phyloP scores from a whole-genome alignment of 2,888 invertebrate species.

The Psococerastis gibbosa region DNA sequence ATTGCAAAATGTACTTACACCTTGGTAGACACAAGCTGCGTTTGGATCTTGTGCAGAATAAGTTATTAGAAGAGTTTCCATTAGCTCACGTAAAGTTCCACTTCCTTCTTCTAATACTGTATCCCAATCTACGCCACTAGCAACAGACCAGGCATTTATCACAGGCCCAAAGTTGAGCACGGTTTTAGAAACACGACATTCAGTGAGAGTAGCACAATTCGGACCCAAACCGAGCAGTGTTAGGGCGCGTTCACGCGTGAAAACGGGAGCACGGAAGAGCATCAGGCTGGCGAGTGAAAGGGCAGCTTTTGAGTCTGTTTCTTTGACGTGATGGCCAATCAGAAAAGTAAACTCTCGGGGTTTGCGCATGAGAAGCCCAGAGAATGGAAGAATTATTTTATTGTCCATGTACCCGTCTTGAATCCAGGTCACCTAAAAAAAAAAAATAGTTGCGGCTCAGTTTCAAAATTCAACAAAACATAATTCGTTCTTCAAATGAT shows the following conservation, averaged over 20 bases:
- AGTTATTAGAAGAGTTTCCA: constrained; percentile 38
- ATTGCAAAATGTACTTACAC: background rate
- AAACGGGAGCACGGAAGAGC: constrained; percentile 36
- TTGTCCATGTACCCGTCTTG: constrained; percentile 38
- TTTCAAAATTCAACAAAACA: too few species aligned
- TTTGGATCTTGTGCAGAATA: constrained; percentile 44
- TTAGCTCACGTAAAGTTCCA: constrained; percentile 32
- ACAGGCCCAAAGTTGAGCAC: constrained; percentile 30
- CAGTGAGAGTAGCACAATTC: constrained; percentile 29
- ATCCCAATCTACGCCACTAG: constrained; percentile 39
- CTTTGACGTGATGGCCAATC: constrained; percentile 25
- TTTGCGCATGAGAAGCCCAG: constrained; percentile 39
- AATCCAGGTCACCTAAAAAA: constrained; percentile 30
- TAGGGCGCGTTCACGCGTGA: constrained; percentile 31
- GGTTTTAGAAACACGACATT: constrained; percentile 28
- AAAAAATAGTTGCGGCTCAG: too few species aligned
- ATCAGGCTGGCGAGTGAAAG: constrained; percentile 33
- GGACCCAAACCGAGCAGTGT: constrained; percentile 35
- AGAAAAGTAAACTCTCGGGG: constrained; percentile 34
- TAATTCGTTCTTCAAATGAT: too few species aligned
- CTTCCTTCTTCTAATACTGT: constrained; percentile 30
- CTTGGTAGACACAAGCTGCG: constrained; percentile 28
- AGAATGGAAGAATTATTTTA: constrained; percentile 34
- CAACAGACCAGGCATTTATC: constrained; percentile 28
- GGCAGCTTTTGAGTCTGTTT: constrained; percentile 20